Percentiles rank a stretch among this genome's conserved stretches.
Conservation (phyloP, 2,797 vertebrate species). For the Muraenolepis orangiensis region DNA sequence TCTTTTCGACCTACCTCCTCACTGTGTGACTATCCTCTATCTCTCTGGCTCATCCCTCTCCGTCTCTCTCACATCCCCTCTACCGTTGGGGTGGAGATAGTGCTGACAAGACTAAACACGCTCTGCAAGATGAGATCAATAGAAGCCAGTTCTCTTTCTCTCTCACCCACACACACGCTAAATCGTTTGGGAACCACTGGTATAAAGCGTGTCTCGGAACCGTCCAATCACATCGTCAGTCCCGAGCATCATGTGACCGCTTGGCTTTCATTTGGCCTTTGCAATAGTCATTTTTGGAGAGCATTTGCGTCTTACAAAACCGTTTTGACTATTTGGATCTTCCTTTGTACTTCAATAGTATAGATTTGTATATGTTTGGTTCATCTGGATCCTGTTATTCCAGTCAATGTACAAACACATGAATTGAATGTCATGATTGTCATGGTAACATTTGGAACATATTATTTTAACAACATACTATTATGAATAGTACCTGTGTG, state of each 20-base stretch:
- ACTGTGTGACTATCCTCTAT: too few relatives aligned
- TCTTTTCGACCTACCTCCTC: neutral
- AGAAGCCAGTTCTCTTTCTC: too few relatives aligned
- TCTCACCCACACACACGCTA: neutral
- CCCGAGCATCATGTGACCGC: neutral
- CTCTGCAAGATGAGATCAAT: neutral
- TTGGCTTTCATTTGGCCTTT: neutral
- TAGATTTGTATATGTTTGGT: neutral
- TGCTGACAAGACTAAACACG: constrained; percentile 27
- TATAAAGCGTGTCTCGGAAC: too few relatives aligned
- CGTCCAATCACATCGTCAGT: too few relatives aligned
- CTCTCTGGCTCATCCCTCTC: constrained; percentile 9
- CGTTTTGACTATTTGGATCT: neutral
- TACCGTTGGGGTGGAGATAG: constrained; percentile 26
- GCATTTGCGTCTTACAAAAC: neutral
- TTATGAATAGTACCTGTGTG: neutral
- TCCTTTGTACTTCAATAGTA: neutral
- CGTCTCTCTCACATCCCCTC: too few relatives aligned
- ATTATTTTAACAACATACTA: neutral
- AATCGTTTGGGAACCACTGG: too few relatives aligned
- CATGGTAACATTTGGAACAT: too few relatives aligned
- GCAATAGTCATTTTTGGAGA: neutral
- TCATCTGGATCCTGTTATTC: neutral
- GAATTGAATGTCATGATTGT: neutral
- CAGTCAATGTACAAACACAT: neutral